Evolutionary conservation across 1,140 invertebrate species (phyloP), one percentile per base, ranked within the genome.

Genomic region (Tigriopus japonicus): DNA sequence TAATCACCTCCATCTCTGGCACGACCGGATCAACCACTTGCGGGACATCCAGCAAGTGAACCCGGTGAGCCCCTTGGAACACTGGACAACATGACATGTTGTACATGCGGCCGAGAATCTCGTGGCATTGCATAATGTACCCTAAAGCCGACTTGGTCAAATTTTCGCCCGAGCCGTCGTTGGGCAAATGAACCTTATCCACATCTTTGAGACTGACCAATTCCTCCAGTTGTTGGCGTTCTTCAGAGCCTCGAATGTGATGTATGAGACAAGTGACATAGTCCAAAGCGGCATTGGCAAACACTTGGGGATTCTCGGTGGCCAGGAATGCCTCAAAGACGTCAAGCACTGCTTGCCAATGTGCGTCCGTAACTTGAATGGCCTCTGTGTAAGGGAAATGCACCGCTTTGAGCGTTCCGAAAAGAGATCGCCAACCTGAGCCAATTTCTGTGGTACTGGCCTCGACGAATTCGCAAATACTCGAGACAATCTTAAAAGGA

Each of bases 391-490:
- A 49, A 1, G 60, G 42, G 9, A 60, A 49, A 55, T 72, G 72
- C 0, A 90, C 87, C 24, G 87, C 87, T 24, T 87, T 77, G 6
- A 95, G 69, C 2, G 89, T 88, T 6, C 87, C 87, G 69, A 95
- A 95, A 1, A 94, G 72, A 1, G 91, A 87, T 52, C 89, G 73
- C 91, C 91, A 95, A 0, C 89, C 91, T 0, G 89, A 93, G 65
- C 84, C 78, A 15, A 94, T 92, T 73, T 95, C 89, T 15, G 83
- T 83, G 66, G 85, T 79, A 69, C 89, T 90, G 0, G 86, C 87
- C 74, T 95, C 91, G 0, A 95, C 90, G 69, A 93, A 89, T 72
- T 93, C 89, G 72, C 89, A 94, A 21, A 94, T 84, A 64, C 87
- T 93, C 62, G 87, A 88, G 42, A 94, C 86, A 68, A 95, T 91